Base-by-base conservation (phyloP, 2,113 vertebrate species). In the Pseudopipra pipra region DNA sequence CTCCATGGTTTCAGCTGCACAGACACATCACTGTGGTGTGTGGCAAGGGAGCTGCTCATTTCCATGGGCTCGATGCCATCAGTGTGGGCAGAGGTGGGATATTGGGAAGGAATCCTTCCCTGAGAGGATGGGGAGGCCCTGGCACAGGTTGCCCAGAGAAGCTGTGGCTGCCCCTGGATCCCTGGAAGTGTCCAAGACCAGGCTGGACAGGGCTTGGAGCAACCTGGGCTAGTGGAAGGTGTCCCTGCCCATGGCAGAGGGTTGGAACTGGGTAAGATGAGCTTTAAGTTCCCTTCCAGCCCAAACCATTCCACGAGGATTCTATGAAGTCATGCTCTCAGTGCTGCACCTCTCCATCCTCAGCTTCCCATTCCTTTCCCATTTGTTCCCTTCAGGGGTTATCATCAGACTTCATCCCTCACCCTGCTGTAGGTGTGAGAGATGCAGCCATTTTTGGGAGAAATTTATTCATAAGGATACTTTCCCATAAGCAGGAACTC, bases 261-360 rank as follows among this genome's bases (percentile, higher is more conserved):
- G 1, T 62, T 68, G 21, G 55, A 33, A 35, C 8, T 11, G 21
- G 62, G 41, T 55, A 9, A 70, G 62, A 43, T 47, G 12, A 62
- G 47, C 21, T 55, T 35, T 70, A 35, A 43, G 12, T 14, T 83
- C 63, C 27, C 35, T 47, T 76, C 59, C 9, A 6, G 22, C 25
- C 6, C 39, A 62, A 31, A 31, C 33, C 16, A 11, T 54, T 67
- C 59, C 4, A 11, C 16, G 35, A 28, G 63, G 47, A 16, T 31
- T 55, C 31, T 23, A 0, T 49, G 47, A 47, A 55, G 21, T 27
- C 0, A 0, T 61, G 70, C n/a, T 82, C 46, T 1, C 8, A 5
- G 77, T 0, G 0, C 35, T 17, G 35, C 24, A 6, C 17, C 9
- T 65, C 44, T 75, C 37, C 59, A 27, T n/a, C 35, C 47, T 3